phyloP scores from a whole-genome alignment of 2,888 invertebrate genomes.

The Ophion ventricosus region DNA sequence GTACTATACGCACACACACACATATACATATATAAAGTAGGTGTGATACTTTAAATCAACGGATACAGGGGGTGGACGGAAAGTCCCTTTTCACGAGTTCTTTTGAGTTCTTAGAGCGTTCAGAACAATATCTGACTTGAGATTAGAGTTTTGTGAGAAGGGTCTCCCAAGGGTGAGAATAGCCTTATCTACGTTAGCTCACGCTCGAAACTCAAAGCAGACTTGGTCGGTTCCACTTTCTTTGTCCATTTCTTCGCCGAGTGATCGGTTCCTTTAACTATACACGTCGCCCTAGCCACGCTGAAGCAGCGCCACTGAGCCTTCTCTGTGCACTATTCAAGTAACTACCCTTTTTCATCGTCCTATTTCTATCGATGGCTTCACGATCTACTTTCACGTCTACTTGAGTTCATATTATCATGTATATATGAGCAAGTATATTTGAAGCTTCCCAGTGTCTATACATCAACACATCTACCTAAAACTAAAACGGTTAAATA shows the following conservation, averaged over 20 bases:
- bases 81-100: conserved; percentile 77
- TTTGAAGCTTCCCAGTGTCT: too few species aligned
- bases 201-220: conserved; percentile 74
- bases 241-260: conserved; percentile 25
- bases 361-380: too few species aligned
- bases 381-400: not conserved
- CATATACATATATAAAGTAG: not conserved
- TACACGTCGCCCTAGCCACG: conserved; percentile 36
- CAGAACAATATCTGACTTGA: conserved; percentile 81
- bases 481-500: too few species aligned
- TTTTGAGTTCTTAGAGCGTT: conserved; percentile 80
- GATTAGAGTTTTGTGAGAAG: conserved; percentile 76
- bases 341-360: conserved; percentile 19
- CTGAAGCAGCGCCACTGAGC: conserved; percentile 39
- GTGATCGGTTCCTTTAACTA: conserved; percentile 59
- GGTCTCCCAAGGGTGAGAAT: conserved; percentile 77
- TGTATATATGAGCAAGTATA: too few species aligned
- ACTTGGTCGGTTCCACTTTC: conserved; percentile 15
- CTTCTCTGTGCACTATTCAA: conserved; percentile 4
- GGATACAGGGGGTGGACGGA: conserved; percentile 62
- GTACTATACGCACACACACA: not conserved
- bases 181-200: conserved; percentile 79
- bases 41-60: conserved; percentile 76
- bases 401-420: too few species aligned
- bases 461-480: too few species aligned